Conservation (phyloP, 2,797 vertebrate species). For the Protonibea diacanthus region DNA sequence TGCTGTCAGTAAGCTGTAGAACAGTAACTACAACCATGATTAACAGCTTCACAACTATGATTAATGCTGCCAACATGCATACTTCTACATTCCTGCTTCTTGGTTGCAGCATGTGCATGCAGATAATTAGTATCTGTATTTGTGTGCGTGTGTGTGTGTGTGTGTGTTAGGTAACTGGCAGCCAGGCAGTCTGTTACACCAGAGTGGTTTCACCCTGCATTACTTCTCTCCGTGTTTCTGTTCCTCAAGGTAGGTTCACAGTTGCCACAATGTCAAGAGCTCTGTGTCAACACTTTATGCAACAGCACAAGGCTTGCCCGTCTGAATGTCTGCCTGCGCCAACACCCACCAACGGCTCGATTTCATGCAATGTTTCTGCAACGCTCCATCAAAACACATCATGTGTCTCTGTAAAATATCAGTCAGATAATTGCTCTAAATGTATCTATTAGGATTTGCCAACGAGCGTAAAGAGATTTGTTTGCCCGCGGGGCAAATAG, state of each 20-base stretch:
- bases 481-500: constrained; percentile 72
- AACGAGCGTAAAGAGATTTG: constrained; percentile 50
- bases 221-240: constrained; percentile 51
- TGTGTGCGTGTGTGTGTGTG: not conserved
- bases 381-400: constrained; percentile 68
- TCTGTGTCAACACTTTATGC: constrained; percentile 69
- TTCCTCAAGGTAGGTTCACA: constrained; percentile 65
- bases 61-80: constrained; percentile 54
- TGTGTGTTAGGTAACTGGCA: constrained; percentile 13
- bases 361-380: constrained; percentile 55
- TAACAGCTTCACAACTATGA: constrained; percentile 65
- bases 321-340: constrained; percentile 41
- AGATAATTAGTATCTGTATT: no score
- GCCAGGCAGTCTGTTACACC: constrained; percentile 65
- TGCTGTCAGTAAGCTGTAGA: constrained; percentile 31
- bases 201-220: constrained; percentile 42
- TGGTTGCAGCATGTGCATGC: constrained; percentile 23
- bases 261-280: constrained; percentile 59
- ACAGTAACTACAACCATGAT: constrained; percentile 69
- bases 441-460: constrained; percentile 68
- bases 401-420: constrained; percentile 50
- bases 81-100: constrained; percentile 35
- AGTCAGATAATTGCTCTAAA: constrained; percentile 69
- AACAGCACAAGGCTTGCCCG: constrained; percentile 68
- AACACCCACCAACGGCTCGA: constrained; percentile 69